A percentile compares a stretch with the other conserved stretches of the same genome.
phyloP scores from a whole-genome alignment of 2,113 vertebrate species.

The Steatornis caripensis region DNA sequence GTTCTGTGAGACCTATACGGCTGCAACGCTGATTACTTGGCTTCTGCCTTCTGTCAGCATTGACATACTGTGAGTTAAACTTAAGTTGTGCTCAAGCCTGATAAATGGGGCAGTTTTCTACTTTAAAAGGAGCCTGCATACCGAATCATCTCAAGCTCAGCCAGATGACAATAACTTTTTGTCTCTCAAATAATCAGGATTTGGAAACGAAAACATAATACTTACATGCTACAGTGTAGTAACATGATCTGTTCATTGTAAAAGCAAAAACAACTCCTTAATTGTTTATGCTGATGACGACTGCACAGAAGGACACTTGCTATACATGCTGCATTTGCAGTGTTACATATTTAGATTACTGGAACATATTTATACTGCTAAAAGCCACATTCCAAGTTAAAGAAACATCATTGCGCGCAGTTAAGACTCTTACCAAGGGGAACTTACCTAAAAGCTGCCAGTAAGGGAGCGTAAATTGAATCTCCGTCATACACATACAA shows the following conservation, averaged over 20 bases:
- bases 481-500: constrained; percentile 97
- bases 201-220: neutral
- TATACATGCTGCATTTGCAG: neutral
- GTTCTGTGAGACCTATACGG: rapidly evolving
- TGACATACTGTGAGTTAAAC: neutral
- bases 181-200: neutral
- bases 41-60: neutral
- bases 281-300: neutral
- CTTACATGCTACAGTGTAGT: neutral
- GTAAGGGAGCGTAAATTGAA: constrained; percentile 92
- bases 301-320: neutral
- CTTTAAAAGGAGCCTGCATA: neutral
- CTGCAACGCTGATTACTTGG: neutral
- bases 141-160: neutral
- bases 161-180: neutral
- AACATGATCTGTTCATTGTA: neutral
- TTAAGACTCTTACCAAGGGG: neutral
- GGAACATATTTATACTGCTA: neutral
- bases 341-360: neutral
- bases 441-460: constrained; percentile 94
- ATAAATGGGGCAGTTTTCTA: neutral
- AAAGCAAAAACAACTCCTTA: neutral
- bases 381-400: neutral
- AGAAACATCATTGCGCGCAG: neutral
- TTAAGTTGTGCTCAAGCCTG: neutral